phyloP scores from a whole-genome alignment of 35 echinoderm and acorn worm genomes.

The Holothuria glaberrima region DNA sequence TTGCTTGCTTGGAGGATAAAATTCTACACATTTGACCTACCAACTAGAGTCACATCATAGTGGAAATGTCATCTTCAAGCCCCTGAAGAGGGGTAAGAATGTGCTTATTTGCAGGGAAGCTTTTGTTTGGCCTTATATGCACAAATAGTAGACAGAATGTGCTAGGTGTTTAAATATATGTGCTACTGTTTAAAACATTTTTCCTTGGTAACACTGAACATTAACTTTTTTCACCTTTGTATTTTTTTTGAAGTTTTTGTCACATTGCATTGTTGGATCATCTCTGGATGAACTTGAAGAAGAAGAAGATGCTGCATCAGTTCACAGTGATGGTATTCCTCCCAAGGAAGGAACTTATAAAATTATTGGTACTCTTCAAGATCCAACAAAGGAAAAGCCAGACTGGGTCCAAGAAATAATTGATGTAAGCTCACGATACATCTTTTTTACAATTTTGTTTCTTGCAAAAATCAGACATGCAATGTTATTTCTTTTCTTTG shows the following conservation, averaged over 20 bases:
- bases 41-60: too few relatives aligned
- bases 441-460: not conserved
- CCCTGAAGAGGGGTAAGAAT: too few relatives aligned
- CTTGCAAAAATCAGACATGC: not conserved
- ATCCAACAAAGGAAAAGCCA: conserved; percentile 75
- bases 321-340: conserved; percentile 81
- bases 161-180: not conserved
- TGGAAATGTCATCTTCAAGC: too few relatives aligned
- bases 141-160: not conserved
- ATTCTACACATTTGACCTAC: too few relatives aligned
- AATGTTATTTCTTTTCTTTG: not conserved
- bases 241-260: conserved; percentile 78
- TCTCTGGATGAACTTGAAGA: conserved; percentile 95
- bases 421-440: conserved; percentile 62
- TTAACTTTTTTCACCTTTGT: not conserved
- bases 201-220: too few relatives aligned
- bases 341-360: conserved; percentile 95
- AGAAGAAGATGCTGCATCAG: conserved; percentile 73
- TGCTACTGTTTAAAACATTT: too few relatives aligned
- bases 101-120: not conserved
- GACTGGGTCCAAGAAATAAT: conserved; percentile 95
- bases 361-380: conserved; percentile 88
- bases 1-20: too few relatives aligned
- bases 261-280: conserved; percentile 86
- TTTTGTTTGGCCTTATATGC: not conserved